These are phyloP conservation scores for Tinea semifulvella DNA, from an alignment of 2,888 invertebrate genomes.

Conservation along the genomic window DNA sequence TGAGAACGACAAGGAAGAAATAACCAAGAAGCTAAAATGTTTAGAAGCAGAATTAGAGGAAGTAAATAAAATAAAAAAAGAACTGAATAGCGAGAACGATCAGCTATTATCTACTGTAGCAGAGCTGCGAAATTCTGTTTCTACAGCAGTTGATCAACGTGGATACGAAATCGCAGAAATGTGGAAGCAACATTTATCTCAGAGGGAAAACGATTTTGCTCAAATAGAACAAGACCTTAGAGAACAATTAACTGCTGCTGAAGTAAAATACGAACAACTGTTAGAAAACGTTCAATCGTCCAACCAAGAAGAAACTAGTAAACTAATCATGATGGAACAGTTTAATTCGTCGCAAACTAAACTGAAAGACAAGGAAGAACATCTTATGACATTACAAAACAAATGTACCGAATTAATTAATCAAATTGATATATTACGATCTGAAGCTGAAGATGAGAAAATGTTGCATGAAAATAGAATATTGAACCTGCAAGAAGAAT, in stretches of 20 bases:
- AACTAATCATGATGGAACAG: slow-evolving; percentile 47
- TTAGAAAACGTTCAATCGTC: slow-evolving; percentile 53
- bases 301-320: slow-evolving; percentile 55
- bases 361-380: slow-evolving; percentile 53
- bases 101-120: slow-evolving; percentile 50
- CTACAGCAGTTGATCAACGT: slow-evolving; percentile 70
- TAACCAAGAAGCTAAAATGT: slow-evolving; percentile 25
- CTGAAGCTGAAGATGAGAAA: slow-evolving; percentile 58
- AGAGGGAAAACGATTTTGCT: slow-evolving; percentile 70
- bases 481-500: slow-evolving; percentile 51
- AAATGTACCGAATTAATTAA: slow-evolving; percentile 49
- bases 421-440: slow-evolving; percentile 48
- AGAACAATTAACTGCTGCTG: slow-evolving; percentile 57
- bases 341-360: slow-evolving; percentile 47
- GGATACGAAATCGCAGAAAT: slow-evolving; percentile 74
- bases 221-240: slow-evolving; percentile 57
- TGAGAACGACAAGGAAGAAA: slow-evolving; percentile 29
- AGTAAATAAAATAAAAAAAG: slow-evolving; percentile 37
- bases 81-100: slow-evolving; percentile 52
- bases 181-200: slow-evolving; percentile 74
- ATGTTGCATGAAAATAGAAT: slow-evolving; percentile 49
- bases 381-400: slow-evolving; percentile 42
- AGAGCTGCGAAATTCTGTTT: slow-evolving; percentile 51
- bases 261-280: slow-evolving; percentile 55
- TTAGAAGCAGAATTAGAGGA: slow-evolving; percentile 35